These are phyloP conservation scores for Rhombomys opimus DNA, from an alignment of 2,113 vertebrate species.

Conservation along the genomic window DNA sequence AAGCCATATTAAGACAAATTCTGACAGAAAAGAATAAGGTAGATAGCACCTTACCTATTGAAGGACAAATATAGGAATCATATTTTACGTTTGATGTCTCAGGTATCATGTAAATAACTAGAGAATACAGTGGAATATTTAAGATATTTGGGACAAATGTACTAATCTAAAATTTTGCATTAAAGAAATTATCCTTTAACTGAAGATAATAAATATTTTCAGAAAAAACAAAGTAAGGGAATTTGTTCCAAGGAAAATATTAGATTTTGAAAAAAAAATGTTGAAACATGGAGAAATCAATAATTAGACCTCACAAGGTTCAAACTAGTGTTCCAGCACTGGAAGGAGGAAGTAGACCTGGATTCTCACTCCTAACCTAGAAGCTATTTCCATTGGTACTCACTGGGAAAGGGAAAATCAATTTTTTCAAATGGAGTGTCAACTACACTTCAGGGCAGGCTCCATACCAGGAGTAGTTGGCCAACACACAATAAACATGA, in stretches of 20 bases:
- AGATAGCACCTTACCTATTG: neutral
- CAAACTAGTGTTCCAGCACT: neutral
- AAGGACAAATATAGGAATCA: neutral
- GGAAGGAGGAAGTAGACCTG: no score
- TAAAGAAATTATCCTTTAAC: neutral
- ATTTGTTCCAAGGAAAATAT: neutral
- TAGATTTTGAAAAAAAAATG: neutral
- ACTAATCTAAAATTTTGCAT: neutral
- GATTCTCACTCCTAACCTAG: neutral
- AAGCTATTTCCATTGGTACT: neutral
- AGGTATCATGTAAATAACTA: neutral
- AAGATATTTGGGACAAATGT: neutral
- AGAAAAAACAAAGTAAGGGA: neutral
- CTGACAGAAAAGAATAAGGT: neutral
- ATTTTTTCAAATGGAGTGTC: no score
- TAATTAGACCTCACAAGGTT: neutral
- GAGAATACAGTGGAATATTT: neutral
- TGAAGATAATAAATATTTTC: neutral
- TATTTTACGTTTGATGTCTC: neutral
- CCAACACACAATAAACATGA: neutral
- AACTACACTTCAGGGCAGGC: neutral
- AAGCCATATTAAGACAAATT: neutral
- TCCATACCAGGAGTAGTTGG: neutral
- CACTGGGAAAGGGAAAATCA: neutral
- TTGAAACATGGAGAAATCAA: neutral